Evolutionary conservation across 23 tunicate species (phyloP), one percentile per base, ranked within the genome.

Genomic region (Styela clava): DNA sequence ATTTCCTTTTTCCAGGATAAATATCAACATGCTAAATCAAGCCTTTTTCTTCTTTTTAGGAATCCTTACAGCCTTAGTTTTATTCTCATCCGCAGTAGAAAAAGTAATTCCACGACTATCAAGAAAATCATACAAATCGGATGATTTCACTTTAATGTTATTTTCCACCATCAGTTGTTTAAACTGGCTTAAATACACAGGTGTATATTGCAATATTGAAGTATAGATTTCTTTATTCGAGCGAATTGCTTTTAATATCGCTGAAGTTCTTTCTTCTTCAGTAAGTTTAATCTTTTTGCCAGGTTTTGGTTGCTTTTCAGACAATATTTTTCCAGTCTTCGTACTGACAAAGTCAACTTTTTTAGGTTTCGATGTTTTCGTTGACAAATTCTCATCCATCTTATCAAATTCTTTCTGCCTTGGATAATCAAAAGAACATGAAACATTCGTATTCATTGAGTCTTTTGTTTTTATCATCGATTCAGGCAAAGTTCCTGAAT

Each of bases 31-130:
- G n/a, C n/a, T 5, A 44, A 44, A 44, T 44, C 56, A 44, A 44
- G 56, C 7, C 12, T 44, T 44, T 12, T 44, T 44, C 12, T 30
- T 71, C 37, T 71, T 71, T 30, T 34, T 71, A 16, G 37, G 35
- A 32, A 71, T 35, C 34, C 77, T 5, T 3, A 34, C 35, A 30
- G 35, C 80, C 16, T 74, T 74, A 24, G 16, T 35, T 37, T 36
- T 37, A 22, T 52, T 74, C 35, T 74, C 80, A 51, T 74, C 80
- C 61, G 80, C 80, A 74, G 80, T 74, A 2, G 80, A 74, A 52
- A 74, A 74, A 16, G 80, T 74, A 9, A 74, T 74, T 25, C 80
- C 80, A 34, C 36, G 19, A 22, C 64, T 37, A 36, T 74, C 80
- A 31, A 74, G 36, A 36, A 74, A 74, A 52, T 74, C 80, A 2